Percentiles rank a stretch among this genome's conserved stretches.
These are phyloP conservation scores for Caenorhabditis briggsae DNA, from an alignment of 1,140 invertebrate genomes.

Conservation along the genomic window DNA sequence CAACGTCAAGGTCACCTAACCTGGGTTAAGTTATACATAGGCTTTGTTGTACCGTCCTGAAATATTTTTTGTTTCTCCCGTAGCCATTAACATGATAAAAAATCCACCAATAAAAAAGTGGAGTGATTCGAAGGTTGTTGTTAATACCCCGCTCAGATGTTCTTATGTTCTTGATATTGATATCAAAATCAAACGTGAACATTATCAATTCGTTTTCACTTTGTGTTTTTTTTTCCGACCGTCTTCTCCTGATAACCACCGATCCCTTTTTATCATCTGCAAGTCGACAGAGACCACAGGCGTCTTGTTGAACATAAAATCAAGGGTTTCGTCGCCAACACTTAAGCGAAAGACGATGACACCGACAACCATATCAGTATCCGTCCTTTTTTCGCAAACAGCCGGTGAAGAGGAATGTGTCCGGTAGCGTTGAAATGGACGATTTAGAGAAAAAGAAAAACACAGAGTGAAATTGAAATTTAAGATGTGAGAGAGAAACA, in stretches of 20 bases:
- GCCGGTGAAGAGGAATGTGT: background rate
- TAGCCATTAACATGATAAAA: background rate
- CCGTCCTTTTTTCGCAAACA: slow-evolving; percentile 41
- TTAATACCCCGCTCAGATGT: slow-evolving; percentile 3
- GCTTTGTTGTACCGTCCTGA: background rate
- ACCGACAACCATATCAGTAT: slow-evolving; percentile 24
- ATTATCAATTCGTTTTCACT: slow-evolving; percentile 7
- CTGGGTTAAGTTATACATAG: background rate
- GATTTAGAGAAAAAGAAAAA: background rate
- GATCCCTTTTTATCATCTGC: slow-evolving; percentile 4
- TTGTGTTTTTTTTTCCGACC: background rate
- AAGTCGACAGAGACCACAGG: slow-evolving; percentile 11
- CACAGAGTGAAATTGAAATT: background rate
- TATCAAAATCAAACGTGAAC: slow-evolving; percentile 48
- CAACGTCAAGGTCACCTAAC: too few relatives aligned
- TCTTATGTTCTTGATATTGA: slow-evolving; percentile 36
- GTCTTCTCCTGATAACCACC: slow-evolving; percentile 35
- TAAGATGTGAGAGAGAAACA: background rate
- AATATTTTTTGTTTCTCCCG: slow-evolving; percentile 16
- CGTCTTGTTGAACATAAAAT: slow-evolving; percentile 32
- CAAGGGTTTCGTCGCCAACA: slow-evolving; percentile 39
- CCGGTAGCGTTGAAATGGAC: too few relatives aligned
- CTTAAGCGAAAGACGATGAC: slow-evolving; percentile 38
- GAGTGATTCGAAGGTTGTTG: slow-evolving; percentile 5
- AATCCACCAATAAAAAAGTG: slow-evolving; percentile 16